Percentiles rank a stretch among this genome's conserved stretches.
phyloP scores from a whole-genome alignment of 2,888 invertebrate genomes.

The Platycheirus rosarum region DNA sequence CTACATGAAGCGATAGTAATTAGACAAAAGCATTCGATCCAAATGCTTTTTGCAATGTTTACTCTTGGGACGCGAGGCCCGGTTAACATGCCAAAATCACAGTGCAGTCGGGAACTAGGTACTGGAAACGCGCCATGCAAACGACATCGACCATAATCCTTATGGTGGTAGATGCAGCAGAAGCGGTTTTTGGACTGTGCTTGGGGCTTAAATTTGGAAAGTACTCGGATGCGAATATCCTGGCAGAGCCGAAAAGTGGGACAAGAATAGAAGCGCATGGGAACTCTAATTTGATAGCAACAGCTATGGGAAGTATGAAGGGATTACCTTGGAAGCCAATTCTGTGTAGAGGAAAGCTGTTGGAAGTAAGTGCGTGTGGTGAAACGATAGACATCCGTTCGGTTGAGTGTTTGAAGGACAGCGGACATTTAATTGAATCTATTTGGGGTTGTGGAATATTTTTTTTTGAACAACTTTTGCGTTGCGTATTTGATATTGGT shows the following conservation, averaged over 20 bases:
- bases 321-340: conserved; percentile 16
- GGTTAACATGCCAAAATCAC: background rate
- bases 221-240: conserved; percentile 6
- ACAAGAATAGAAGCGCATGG: conserved; percentile 39
- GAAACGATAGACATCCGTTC: background rate
- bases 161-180: conserved; percentile 37
- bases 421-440: conserved; percentile 28
- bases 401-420: background rate
- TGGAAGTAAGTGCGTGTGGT: background rate
- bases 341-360: background rate
- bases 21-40: conserved; percentile 69
- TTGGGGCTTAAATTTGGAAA: conserved; percentile 46
- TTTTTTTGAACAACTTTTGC: too few species aligned
- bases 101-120: background rate
- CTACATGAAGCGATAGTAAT: conserved; percentile 67
- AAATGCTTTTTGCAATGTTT: conserved; percentile 63
- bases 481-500: too few species aligned
- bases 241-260: conserved; percentile 48
- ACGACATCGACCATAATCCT: conserved; percentile 58
- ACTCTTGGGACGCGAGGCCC: conserved; percentile 40
- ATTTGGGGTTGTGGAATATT: background rate
- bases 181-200: conserved; percentile 33
- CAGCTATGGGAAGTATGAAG: background rate
- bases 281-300: conserved; percentile 53
- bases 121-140: conserved; percentile 60